Base-by-base conservation (phyloP, 2,113 vertebrate genomes). In the Piliocolobus tephrosceles region DNA sequence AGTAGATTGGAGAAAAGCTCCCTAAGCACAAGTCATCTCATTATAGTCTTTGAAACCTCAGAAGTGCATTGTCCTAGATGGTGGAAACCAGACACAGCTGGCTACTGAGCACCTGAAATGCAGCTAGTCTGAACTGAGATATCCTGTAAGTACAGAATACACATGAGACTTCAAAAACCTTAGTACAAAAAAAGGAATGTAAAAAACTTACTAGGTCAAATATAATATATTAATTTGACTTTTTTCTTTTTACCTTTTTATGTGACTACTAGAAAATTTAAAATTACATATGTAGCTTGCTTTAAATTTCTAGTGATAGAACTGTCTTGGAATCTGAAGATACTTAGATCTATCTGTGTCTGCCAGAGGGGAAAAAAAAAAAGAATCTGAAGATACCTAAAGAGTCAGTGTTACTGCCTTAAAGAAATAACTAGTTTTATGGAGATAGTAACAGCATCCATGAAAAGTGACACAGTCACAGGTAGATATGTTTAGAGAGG, bases 201-300 rank as follows among this genome's bases (percentile, higher is more conserved):
- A 61, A 93, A 88, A 32, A 64, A 73, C 88, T 47, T 40, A 45
- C 11, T 1, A 3, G 22, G 30, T 86, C 58, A 90, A 91, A 55
- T n/a, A 78, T 78, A 91, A 88, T n/a, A 68, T 45, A 92, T 81
- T 92, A 93, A 88, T 88, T 66, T 84, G 30, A 83, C 23, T 40
- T 38, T 20, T 86, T 91, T 70, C 18, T 45, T 70, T 81, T 87
- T 72, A 32, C 47, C n/a, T 82, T 88, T 85, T 68, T 70, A 64
- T 27, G 13, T 72, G 35, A 66, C 45, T 91, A 92, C 52, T 17
- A 88, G 57, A 83, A 82, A 95, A 57, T 7, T 95, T 88, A 84
- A 68, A 76, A 40, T 81, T 85, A 50, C 61, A 64, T 64, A 64
- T 14, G 20, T 79, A 32, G 70, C 8, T 75, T 68, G 45, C 13